phyloP scores from a whole-genome alignment of 2,113 vertebrate genomes.

The Sinocyclocheilus rhinocerous region DNA sequence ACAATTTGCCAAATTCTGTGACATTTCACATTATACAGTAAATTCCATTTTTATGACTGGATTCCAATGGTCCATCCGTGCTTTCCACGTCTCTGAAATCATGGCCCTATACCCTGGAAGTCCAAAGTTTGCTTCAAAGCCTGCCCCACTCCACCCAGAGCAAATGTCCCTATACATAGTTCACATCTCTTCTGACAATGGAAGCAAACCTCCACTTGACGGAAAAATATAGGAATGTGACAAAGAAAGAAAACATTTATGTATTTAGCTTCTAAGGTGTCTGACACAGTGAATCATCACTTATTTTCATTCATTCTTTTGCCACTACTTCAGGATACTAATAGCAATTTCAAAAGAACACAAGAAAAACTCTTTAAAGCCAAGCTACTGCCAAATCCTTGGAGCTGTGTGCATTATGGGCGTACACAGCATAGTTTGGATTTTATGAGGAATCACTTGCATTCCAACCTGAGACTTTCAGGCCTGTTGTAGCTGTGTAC shows the following conservation, averaged over 20 bases:
- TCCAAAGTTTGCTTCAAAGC: not conserved
- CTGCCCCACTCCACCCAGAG: not conserved
- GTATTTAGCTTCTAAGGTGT: not conserved
- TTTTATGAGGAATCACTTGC: conserved; percentile 29
- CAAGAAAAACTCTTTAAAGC: not conserved
- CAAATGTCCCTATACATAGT: not conserved
- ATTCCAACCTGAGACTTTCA: not conserved
- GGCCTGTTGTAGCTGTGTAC: not conserved
- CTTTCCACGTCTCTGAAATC: not conserved
- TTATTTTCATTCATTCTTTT: not conserved
- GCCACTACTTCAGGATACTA: not conserved
- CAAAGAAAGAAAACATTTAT: not conserved
- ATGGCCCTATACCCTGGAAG: not conserved
- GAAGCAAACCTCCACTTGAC: not conserved
- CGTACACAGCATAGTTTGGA: not conserved
- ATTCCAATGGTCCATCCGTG: not conserved
- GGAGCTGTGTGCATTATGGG: not conserved
- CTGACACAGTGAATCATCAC: not conserved
- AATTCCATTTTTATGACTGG: too few species aligned
- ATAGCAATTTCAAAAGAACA: not conserved
- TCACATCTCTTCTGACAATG: not conserved
- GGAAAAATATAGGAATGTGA: not conserved
- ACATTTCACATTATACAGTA: too few species aligned
- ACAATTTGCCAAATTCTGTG: too few species aligned
- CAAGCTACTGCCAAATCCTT: conserved; percentile 8